Evolutionary conservation across 2,113 vertebrate genomes (phyloP).

Genomic region (Psittacus erithacus): DNA sequence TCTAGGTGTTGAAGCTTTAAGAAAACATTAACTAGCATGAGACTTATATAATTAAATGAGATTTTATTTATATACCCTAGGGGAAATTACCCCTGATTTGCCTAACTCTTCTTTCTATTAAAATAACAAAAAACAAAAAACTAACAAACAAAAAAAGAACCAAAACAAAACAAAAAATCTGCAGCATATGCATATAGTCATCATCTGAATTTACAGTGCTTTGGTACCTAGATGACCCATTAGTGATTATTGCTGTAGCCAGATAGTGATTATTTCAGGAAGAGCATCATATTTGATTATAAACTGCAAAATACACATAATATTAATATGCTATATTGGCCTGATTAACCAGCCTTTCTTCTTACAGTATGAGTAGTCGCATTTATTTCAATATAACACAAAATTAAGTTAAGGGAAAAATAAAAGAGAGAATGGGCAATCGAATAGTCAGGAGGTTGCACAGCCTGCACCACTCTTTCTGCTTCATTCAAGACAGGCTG

Average conservation of each 20-base stretch:
- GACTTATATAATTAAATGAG: neutral
- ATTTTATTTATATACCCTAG: neutral
- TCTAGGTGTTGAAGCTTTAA: neutral
- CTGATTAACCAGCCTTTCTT: neutral
- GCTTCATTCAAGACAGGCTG: neutral
- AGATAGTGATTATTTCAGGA: conserved; percentile 32
- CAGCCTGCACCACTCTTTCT: neutral
- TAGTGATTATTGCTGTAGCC: conserved; percentile 4
- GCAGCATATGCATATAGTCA: neutral
- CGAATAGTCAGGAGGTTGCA: neutral
- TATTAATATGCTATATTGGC: neutral
- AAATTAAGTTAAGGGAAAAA: conserved; percentile 15
- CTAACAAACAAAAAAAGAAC: no score
- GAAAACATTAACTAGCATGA: neutral
- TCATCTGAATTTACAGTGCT: neutral
- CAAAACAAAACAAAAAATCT: neutral
- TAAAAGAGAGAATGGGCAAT: neutral
- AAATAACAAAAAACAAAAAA: neutral
- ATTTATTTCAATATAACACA: neutral
- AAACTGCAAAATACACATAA: neutral
- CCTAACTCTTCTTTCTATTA: neutral
- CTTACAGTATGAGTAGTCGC: neutral
- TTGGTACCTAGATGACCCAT: neutral
- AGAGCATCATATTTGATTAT: neutral
- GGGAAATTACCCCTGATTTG: neutral